Evolutionary conservation across 2,888 invertebrate genomes (phyloP), one percentile per base, ranked within the genome.

Genomic region (Neoaliturus tenellus): DNA sequence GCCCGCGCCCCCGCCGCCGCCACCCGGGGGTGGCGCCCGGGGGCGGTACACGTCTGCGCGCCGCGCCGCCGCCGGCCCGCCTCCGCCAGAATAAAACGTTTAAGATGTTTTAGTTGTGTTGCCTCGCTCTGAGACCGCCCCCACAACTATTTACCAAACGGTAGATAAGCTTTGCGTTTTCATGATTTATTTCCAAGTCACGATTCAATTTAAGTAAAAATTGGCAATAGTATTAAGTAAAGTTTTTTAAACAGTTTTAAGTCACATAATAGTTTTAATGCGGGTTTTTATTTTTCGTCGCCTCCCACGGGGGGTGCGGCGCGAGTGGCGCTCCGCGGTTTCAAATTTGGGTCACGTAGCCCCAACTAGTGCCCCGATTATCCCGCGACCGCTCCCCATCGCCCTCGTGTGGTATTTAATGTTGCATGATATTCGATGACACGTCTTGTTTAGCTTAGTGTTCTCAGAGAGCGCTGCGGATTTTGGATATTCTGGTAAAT

Each of bases 31-130:
- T 39, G 81, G 73, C 55, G 25, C 58, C 5, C 5, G 35, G 35
- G 75, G 81, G 84, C 73, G 84, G 84, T 67, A 69, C 81, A 71
- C 84, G 81, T 35, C 81, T 81, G 81, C 84, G 84, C 81, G 6
- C 80, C 80, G 39, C 58, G 23, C 80, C 44, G 33, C 23, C 23
- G 48, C 80, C 35, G 62, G 83, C 28, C 78, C 55, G 55, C 8
- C 81, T 62, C 20, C 51, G 58, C 80, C 75, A 31, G 48, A 84
- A 84, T 84, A 84, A 84, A 84, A 84, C 84, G 84, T 84, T 84
- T 84, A 84, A 84, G 80, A 84, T 81, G 81, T 84, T 81, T 81
- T 81, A 81, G 67, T 81, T 81, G 81, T 81, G 81, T 69, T 81
- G 81, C 62, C 81, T 44, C 81, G 41, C 48, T 14, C 14, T 2